Evolutionary conservation across 2,797 vertebrate genomes (phyloP).

Genomic region (Florisuga fusca): DNA sequence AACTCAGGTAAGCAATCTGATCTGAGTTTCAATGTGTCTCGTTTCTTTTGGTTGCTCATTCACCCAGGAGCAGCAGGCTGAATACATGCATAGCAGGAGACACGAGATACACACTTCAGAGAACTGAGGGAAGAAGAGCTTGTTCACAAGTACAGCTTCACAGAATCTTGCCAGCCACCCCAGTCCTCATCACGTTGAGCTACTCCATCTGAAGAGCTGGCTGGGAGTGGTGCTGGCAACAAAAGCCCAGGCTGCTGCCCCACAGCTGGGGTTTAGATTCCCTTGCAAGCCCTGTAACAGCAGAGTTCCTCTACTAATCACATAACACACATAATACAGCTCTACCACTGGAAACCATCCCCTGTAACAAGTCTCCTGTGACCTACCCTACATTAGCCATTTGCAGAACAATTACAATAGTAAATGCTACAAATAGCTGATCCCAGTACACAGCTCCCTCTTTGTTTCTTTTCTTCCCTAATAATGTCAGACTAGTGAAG

Average conservation of each 20-base stretch:
- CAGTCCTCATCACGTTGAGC: accelerated
- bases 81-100: accelerated
- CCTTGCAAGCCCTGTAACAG: not conserved
- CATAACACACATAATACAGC: not conserved
- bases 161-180: accelerated
- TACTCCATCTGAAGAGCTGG: not conserved
- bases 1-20: not conserved
- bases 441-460: not conserved
- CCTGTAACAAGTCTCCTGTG: not conserved
- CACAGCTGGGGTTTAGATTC: not conserved
- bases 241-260: not conserved
- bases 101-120: not conserved
- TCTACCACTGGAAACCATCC: not conserved
- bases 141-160: not conserved
- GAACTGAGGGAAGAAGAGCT: not conserved
- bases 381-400: slow-evolving; percentile 13
- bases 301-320: not conserved
- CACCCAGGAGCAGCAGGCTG: not conserved
- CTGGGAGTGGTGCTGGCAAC: not conserved
- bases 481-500: not conserved
- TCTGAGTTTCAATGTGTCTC: not conserved
- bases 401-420: slow-evolving; percentile 16
- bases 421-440: slow-evolving; percentile 30
- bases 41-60: accelerated
- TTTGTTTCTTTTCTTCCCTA: not conserved